Conservation (phyloP, 2,113 vertebrate species). For the Mus musculus region GRCm39 chr11:66674001-66674500, state of each 20-base stretch:
- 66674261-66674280: neutral
- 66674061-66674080: slow-evolving; percentile 6
- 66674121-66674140: neutral
- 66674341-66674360: neutral
- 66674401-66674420: neutral
- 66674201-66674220: neutral
- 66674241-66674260: neutral
- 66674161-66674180: neutral
- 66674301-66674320: neutral
- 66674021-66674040: slow-evolving; percentile 18
- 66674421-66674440: neutral
- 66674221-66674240: neutral
- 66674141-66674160: neutral
- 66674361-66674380: neutral
- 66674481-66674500: neutral
- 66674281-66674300: neutral
- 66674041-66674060: neutral
- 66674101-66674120: neutral
- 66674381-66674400: neutral
- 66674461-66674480: neutral
- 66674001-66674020: neutral
- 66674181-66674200: neutral
- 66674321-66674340: neutral
- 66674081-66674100: neutral
- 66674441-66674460: neutral